Percentiles rank a stretch among this genome's conserved stretches.
These are phyloP conservation scores for Callospermophilus lateralis DNA, from an alignment of 2,113 vertebrate species.

Conservation along the genomic window DNA sequence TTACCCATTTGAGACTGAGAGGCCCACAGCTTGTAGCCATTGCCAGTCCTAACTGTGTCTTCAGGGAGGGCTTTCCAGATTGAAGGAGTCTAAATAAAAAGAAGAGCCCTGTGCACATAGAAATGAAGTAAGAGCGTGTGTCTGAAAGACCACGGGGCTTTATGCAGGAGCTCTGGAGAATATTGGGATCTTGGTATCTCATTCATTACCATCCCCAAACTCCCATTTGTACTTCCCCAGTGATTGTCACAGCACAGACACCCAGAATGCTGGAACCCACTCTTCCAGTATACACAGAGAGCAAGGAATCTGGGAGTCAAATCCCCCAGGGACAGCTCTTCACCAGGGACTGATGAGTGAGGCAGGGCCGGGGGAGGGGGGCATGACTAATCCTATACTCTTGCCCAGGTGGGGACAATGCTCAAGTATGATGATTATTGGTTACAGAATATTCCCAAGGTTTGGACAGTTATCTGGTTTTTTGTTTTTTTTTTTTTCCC, in stretches of 20 bases:
- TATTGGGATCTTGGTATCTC: too few relatives aligned
- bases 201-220: neutral
- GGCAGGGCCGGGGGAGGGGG: neutral
- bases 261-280: fast-evolving
- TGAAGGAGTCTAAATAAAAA: neutral
- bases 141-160: neutral
- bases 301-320: neutral
- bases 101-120: neutral
- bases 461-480: neutral
- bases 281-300: neutral
- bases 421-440: neutral
- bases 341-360: neutral
- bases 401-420: neutral
- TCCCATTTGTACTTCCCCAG: too few relatives aligned
- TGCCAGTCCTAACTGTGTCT: neutral
- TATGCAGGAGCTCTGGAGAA: neutral
- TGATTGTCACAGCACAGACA: neutral
- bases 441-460: too few relatives aligned
- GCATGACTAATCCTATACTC: too few relatives aligned
- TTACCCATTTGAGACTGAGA: constrained; percentile 37
- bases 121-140: neutral
- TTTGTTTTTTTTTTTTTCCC: too few relatives aligned
- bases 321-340: neutral
- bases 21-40: neutral
- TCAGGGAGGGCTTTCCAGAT: neutral